A percentile compares a stretch with the other conserved stretches of the same genome.
Conservation (phyloP, 2,113 vertebrate species). For the Labeo rohita region DNA sequence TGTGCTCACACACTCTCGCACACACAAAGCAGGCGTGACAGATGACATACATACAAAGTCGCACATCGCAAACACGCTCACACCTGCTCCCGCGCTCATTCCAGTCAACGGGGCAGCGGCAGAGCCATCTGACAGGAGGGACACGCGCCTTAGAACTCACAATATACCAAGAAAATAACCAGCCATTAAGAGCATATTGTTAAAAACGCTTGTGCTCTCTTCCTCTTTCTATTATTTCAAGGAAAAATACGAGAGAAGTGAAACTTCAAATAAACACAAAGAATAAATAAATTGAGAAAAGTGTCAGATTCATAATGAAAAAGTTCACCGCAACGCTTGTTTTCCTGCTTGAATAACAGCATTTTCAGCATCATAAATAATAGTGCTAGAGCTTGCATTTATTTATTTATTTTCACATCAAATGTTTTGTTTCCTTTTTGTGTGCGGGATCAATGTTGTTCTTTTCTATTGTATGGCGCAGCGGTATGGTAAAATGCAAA, state of each 20-base stretch:
- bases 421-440: constrained; percentile 25
- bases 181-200: not conserved
- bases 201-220: not conserved
- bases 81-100: constrained; percentile 43
- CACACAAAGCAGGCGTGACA: constrained; percentile 32
- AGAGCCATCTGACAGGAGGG: constrained; percentile 22
- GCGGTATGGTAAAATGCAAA: not conserved
- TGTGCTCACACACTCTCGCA: constrained; percentile 39
- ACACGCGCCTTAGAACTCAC: constrained; percentile 4
- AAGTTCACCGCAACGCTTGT: not conserved
- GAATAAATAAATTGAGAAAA: not conserved
- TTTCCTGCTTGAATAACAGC: not conserved
- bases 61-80: constrained; percentile 24
- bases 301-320: constrained; percentile 24
- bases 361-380: constrained; percentile 26
- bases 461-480: not conserved
- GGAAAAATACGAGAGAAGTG: not conserved
- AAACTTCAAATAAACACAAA: not conserved
- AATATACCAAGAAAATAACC: constrained; percentile 12
- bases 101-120: constrained; percentile 51
- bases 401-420: not conserved
- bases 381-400: not conserved
- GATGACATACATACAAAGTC: constrained; percentile 26
- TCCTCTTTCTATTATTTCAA: not conserved
- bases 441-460: not conserved